Conservation (phyloP, 2,113 vertebrate species). For the Ophthalmolycus amberensis region DNA sequence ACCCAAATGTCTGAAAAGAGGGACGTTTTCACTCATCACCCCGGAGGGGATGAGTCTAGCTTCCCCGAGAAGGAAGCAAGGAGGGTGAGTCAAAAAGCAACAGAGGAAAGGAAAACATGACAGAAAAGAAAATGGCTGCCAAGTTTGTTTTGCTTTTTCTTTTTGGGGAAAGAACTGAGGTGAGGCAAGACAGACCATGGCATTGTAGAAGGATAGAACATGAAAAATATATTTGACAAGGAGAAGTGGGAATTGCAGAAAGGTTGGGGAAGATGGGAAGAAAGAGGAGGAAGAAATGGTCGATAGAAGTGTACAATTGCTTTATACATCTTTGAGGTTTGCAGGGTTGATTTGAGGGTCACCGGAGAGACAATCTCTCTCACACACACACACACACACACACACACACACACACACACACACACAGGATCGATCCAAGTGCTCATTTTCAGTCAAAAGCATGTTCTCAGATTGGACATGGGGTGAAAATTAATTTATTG, state of each 20-base stretch:
- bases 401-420: slow-evolving; percentile 10
- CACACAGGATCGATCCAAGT: slow-evolving; percentile 40
- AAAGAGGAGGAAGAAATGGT: slow-evolving; percentile 11
- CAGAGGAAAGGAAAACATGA: slow-evolving; percentile 18
- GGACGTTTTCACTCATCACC: slow-evolving; percentile 37
- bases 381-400: neutral
- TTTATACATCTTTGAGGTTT: slow-evolving; percentile 53
- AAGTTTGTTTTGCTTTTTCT: neutral
- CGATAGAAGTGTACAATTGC: slow-evolving; percentile 31
- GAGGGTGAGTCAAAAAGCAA: slow-evolving; percentile 17
- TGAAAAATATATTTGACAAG: neutral
- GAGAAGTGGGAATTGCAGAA: neutral
- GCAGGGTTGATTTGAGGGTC: slow-evolving; percentile 45
- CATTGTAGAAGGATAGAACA: neutral
- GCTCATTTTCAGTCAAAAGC: slow-evolving; percentile 41
- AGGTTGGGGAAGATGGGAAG: slow-evolving; percentile 3
- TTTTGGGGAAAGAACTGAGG: neutral
- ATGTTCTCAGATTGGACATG: slow-evolving; percentile 37
- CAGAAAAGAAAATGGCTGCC: slow-evolving; percentile 31
- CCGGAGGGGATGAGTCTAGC: slow-evolving; percentile 15
- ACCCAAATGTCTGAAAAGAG: slow-evolving; percentile 53
- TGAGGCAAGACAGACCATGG: slow-evolving; percentile 14
- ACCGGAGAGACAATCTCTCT: slow-evolving; percentile 28
- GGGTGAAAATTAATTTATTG: slow-evolving; percentile 51
- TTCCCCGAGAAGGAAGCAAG: slow-evolving; percentile 29